These are phyloP conservation scores for Onychostoma macrolepis DNA, from an alignment of 2,113 vertebrate genomes.

Conservation along the genomic window DNA sequence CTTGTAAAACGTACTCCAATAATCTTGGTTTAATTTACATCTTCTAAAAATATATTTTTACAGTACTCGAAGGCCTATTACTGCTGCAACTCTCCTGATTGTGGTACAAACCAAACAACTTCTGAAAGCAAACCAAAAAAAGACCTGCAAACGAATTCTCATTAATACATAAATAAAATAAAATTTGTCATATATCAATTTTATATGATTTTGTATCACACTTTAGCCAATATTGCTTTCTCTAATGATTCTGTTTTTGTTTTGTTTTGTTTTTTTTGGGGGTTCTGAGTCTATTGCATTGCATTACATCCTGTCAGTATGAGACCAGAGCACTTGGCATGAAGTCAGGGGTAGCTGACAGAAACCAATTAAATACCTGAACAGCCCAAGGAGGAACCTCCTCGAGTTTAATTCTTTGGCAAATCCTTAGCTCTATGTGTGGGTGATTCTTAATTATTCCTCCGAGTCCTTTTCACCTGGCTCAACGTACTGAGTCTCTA, in stretches of 20 bases:
- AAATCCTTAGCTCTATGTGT: constrained; percentile 30
- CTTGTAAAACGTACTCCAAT: background rate
- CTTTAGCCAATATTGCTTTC: background rate
- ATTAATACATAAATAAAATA: background rate
- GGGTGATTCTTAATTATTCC: constrained; percentile 39
- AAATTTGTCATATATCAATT: background rate
- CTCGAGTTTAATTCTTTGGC: constrained; percentile 36
- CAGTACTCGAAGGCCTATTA: background rate
- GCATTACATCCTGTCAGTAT: constrained; percentile 32
- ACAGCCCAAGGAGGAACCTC: constrained; percentile 40
- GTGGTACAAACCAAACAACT: too few relatives aligned
- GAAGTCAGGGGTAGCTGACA: constrained; percentile 34
- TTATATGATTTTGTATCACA: background rate
- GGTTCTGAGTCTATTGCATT: background rate
- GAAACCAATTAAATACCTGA: constrained; percentile 54
- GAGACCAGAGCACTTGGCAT: constrained; percentile 45
- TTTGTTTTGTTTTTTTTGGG: too few relatives aligned
- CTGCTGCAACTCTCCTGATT: background rate
- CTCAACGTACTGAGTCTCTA: constrained; percentile 7
- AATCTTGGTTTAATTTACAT: too few relatives aligned
- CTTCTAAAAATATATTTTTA: too few relatives aligned
- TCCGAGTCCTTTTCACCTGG: constrained; percentile 17
- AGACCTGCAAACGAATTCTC: background rate
- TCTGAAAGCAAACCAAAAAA: background rate
- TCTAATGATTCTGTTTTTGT: constrained; percentile 15